These are phyloP conservation scores for Uria aalge DNA, from an alignment of 2,113 vertebrate species.

Conservation along the genomic window DNA sequence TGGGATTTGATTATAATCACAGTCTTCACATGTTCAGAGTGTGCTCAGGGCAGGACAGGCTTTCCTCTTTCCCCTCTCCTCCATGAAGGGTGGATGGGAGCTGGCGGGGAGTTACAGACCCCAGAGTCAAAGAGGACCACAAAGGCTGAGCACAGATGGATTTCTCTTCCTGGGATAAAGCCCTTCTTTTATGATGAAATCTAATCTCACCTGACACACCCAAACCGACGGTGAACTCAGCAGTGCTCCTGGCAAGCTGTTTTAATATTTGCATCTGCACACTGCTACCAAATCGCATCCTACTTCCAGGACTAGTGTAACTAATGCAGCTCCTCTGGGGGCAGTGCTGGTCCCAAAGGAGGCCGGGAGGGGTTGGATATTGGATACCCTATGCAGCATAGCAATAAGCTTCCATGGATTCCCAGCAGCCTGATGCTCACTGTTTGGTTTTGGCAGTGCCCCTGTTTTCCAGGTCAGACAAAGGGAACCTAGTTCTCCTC, in stretches of 20 bases:
- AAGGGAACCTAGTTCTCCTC: neutral
- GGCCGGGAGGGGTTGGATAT: neutral
- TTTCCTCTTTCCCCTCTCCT: neutral
- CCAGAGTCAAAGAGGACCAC: too few relatives aligned
- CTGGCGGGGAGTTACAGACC: fast-evolving
- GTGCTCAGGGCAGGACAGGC: neutral
- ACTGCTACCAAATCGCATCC: neutral
- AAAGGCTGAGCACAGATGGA: neutral
- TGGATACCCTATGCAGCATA: neutral
- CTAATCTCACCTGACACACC: neutral
- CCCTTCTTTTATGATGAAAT: neutral
- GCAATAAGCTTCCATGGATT: neutral
- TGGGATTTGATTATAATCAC: neutral
- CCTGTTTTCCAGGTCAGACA: neutral
- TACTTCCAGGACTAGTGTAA: neutral
- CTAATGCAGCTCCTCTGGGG: neutral
- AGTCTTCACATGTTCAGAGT: fast-evolving
- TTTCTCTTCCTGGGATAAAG: neutral
- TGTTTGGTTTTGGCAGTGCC: neutral
- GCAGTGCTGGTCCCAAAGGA: neutral
- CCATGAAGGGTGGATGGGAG: fast-evolving
- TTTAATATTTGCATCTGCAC: neutral
- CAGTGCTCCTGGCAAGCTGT: neutral
- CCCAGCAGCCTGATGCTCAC: neutral
- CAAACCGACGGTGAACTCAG: too few relatives aligned